Conservation (phyloP, 1,140 invertebrate genomes). For the Chlorops oryzae region DNA sequence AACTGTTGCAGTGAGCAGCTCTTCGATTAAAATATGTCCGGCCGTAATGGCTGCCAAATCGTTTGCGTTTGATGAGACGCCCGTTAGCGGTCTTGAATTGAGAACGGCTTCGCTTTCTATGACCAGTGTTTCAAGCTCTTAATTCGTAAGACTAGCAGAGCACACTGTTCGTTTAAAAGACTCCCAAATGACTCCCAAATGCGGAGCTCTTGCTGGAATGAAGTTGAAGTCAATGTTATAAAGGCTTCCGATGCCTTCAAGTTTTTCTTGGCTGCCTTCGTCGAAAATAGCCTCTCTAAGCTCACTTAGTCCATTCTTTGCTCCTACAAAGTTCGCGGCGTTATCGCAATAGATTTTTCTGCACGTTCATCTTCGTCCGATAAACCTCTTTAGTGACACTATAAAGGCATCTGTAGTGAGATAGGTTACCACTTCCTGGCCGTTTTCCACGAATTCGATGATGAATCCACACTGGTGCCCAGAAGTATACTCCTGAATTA, state of each 20-base stretch:
- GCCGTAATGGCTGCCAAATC: slow-evolving; percentile 1
- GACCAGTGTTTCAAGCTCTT: slow-evolving; percentile 7
- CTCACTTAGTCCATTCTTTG: neutral
- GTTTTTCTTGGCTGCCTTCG: no score
- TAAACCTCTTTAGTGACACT: slow-evolving; percentile 14
- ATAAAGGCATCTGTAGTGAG: slow-evolving; percentile 20
- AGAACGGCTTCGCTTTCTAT: slow-evolving; percentile 1
- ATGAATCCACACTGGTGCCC: slow-evolving; percentile 35
- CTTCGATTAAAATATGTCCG: slow-evolving; percentile 5
- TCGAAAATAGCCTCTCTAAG: no score
- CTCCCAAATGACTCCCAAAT: slow-evolving; percentile 6
- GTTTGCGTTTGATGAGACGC: neutral
- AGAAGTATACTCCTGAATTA: slow-evolving; percentile 34
- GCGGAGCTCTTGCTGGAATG: no score
- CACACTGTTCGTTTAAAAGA: neutral
- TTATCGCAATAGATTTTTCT: slow-evolving; percentile 1
- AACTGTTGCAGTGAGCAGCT: neutral
- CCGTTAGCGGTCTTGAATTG: slow-evolving; percentile 7
- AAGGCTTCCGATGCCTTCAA: no score
- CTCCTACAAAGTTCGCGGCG: slow-evolving; percentile 1
- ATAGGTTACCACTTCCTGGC: slow-evolving; percentile 21
- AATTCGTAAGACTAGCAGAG: neutral
- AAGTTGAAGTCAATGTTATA: no score
- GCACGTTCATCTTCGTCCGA: slow-evolving; percentile 2
- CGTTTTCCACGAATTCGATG: neutral